phyloP scores from a whole-genome alignment of 2,113 vertebrate species.

The Sinocyclocheilus grahami region DNA sequence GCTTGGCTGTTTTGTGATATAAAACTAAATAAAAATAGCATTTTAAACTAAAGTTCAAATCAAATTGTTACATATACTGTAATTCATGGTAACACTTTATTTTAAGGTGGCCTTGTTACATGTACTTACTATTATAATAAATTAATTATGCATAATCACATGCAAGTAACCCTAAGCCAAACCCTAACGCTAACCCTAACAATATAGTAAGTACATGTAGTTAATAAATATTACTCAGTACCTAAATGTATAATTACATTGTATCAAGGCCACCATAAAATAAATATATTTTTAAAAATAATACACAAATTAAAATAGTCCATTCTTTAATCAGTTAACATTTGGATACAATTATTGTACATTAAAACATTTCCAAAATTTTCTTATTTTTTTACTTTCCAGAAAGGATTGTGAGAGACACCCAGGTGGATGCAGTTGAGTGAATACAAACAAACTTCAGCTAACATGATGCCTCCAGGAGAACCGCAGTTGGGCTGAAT shows the following conservation, averaged over 20 bases:
- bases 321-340: background rate
- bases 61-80: background rate
- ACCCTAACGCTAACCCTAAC: too few relatives aligned
- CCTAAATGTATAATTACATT: too few relatives aligned
- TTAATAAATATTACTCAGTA: too few relatives aligned
- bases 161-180: too few relatives aligned
- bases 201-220: too few relatives aligned
- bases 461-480: slow-evolving; percentile 25
- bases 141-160: too few relatives aligned
- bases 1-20: background rate
- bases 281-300: background rate
- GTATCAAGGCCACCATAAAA: too few relatives aligned
- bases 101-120: too few relatives aligned
- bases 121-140: too few relatives aligned
- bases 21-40: background rate
- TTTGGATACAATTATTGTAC: background rate
- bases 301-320: background rate
- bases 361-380: background rate
- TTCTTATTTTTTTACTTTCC: background rate
- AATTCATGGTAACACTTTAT: background rate
- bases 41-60: background rate
- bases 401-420: background rate
- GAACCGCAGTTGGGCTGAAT: background rate
- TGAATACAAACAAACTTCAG: slow-evolving; percentile 22
- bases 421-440: slow-evolving; percentile 13